Evolutionary conservation across 1,140 invertebrate genomes (phyloP).

Genomic region (Drosophila baimaii): DNA sequence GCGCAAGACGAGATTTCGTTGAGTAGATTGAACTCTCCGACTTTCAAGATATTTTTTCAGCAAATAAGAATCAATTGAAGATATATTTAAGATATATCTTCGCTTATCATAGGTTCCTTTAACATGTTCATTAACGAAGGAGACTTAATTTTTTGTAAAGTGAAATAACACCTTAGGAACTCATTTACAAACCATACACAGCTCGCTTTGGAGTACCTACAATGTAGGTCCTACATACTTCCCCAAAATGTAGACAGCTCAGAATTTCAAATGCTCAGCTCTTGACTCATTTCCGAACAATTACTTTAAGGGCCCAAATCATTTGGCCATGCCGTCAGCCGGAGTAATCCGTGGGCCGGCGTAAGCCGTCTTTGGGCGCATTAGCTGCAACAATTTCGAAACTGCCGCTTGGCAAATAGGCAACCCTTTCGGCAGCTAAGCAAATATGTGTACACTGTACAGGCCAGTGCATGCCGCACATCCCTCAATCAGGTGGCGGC

Average conservation of each 20-base stretch:
- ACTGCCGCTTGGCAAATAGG: conserved; percentile 47
- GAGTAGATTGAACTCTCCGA: neutral
- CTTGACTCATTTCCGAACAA: conserved; percentile 62
- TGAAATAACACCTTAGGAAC: neutral
- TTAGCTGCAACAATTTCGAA: conserved; percentile 61
- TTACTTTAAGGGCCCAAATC: conserved; percentile 62
- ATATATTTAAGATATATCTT: too few relatives aligned
- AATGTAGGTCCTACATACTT: too few relatives aligned
- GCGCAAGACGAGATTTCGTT: neutral
- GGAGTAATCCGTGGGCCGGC: conserved; percentile 11
- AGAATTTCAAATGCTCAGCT: conserved; percentile 32
- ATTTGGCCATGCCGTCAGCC: conserved; percentile 21
- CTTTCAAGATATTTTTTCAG: neutral
- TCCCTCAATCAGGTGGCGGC: conserved; percentile 41
- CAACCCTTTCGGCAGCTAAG: conserved; percentile 64
- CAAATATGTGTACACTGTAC: conserved; percentile 35
- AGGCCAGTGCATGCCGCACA: conserved; percentile 50
- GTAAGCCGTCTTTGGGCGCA: conserved; percentile 67
- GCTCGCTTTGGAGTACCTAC: conserved; percentile 5
- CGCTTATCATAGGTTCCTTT: neutral
- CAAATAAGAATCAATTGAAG: too few relatives aligned
- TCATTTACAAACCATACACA: neutral
- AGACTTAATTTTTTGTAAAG: neutral
- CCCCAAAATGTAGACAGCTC: neutral
- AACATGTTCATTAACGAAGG: neutral